Evolutionary conservation across 1,140 invertebrate species (phyloP).

Genomic region (Diachasmimorpha longicaudata): DNA sequence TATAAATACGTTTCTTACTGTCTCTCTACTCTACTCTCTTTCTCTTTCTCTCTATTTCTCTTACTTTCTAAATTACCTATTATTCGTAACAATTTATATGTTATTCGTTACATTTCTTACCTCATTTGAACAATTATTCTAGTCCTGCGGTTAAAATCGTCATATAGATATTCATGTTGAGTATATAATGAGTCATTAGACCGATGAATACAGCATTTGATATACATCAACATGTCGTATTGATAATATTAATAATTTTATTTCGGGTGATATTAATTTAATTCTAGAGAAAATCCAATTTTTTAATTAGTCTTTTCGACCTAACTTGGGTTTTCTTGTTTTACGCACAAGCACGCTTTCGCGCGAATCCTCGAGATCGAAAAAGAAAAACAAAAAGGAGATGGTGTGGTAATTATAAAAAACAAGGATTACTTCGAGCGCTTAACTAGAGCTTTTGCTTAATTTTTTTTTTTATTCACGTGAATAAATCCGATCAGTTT

Average conservation of each 20-base stretch:
- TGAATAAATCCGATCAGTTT: neutral
- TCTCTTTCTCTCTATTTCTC: slow-evolving; percentile 3
- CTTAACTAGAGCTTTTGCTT: slow-evolving; percentile 36
- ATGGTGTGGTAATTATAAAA: slow-evolving; percentile 39
- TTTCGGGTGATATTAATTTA: neutral
- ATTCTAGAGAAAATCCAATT: slow-evolving; percentile 3
- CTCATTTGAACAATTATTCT: neutral
- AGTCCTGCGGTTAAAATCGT: neutral
- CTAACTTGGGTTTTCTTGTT: slow-evolving; percentile 40
- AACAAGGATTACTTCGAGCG: slow-evolving; percentile 35
- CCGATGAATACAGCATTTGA: neutral
- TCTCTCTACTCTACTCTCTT: slow-evolving; percentile 14
- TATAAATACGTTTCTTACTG: slow-evolving; percentile 12
- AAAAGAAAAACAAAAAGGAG: slow-evolving; percentile 38
- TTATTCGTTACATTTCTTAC: neutral
- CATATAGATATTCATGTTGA: neutral
- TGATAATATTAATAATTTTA: too few relatives aligned
- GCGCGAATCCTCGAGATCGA: slow-evolving; percentile 39
- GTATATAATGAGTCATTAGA: neutral
- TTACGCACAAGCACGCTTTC: slow-evolving; percentile 39
- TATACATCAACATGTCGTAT: neutral
- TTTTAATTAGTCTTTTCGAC: slow-evolving; percentile 35
- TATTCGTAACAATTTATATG: neutral
- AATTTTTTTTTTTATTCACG: slow-evolving; percentile 33
- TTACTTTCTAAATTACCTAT: slow-evolving; percentile 2